Base-by-base conservation (phyloP, 2,797 vertebrate species). In the Chelon labrosus region DNA sequence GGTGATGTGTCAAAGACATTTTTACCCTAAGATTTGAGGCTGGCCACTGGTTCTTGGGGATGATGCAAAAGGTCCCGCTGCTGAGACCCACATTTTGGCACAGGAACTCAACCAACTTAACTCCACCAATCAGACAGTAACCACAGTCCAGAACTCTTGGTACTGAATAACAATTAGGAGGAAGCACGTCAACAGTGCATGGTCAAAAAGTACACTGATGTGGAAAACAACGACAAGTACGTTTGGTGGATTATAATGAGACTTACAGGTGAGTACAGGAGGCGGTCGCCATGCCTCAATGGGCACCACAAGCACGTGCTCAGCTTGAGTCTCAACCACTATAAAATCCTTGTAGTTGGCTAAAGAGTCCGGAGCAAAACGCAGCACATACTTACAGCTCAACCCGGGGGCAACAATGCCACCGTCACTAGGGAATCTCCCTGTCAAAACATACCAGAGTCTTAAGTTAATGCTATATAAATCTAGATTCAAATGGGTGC, bases 381-480 rank as follows among this genome's bases (percentile, higher is more conserved):
- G 96, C 54, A 99, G 79, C 0, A 60, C 90, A 77, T 97, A 97
- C 74, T 96, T 96, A 80, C 98, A 99, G 54, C 94, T 93, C 97
- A 99, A 96, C 8, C 98, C 98, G 0, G 98, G 97, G 56, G 98
- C 98, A 14, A 99, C 92, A 61, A 96, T 85, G 1, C 97, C 95
- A 0, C 95, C 95, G 22, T 96, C 91, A 60, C 97, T 96, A 2
- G 98, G 98, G 69, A 98, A 99, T 90, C 94, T 96, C 50, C 97
- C 98, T 99, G 89, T 1, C 7, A 19, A 68, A 78, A 63, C 44
- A 61, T 27, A 53, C 19, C 13, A 46, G 6, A 58, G 38, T 27
- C 4, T 61, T 37, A 79, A 31, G 22, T 19, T 19, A 7, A 79
- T 25, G 22, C 19, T 19, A 7, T 17, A 39, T 10, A 37, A 50